A percentile compares a stretch with the other conserved stretches of the same genome.
Evolutionary conservation across 1,140 invertebrate species (phyloP).

Genomic region (Latrodectus geometricus): DNA sequence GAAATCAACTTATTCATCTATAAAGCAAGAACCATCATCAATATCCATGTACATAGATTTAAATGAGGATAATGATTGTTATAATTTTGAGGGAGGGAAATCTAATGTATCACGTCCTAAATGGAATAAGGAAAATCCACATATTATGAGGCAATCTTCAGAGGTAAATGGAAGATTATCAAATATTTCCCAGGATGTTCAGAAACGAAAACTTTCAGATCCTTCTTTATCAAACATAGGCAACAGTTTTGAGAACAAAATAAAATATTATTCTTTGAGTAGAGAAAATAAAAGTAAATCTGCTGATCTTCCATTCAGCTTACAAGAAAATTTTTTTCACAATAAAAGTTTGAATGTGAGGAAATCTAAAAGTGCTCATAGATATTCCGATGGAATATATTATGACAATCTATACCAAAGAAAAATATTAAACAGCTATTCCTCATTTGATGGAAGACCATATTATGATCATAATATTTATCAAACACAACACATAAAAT

Average conservation of each 20-base stretch:
- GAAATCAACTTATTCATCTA: not conserved
- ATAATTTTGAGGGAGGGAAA: not conserved
- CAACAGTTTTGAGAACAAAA: not conserved
- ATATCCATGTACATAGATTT: conserved; percentile 61
- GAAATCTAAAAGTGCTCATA: conserved; percentile 48
- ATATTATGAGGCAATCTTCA: not conserved
- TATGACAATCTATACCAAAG: conserved; percentile 34
- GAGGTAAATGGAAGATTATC: not conserved
- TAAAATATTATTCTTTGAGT: conserved; percentile 19
- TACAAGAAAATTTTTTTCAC: not conserved
- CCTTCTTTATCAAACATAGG: conserved; percentile 6
- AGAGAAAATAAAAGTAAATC: conserved; percentile 28
- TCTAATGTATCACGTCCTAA: not conserved
- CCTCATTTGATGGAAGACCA: conserved; percentile 17
- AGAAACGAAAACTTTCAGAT: conserved; percentile 42
- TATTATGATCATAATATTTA: conserved; percentile 28
- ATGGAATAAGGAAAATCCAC: not conserved
- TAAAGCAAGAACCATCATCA: conserved; percentile 11
- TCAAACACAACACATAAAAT: conserved; percentile 22
- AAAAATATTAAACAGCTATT: conserved; percentile 6
- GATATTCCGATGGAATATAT: conserved; percentile 52
- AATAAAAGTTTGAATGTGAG: not conserved
- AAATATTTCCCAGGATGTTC: not conserved
- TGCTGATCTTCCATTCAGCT: conserved; percentile 1
- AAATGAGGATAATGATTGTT: conserved; percentile 8